Evolutionary conservation across 2,888 invertebrate species (phyloP).

Genomic region (Melanotus villosus): DNA sequence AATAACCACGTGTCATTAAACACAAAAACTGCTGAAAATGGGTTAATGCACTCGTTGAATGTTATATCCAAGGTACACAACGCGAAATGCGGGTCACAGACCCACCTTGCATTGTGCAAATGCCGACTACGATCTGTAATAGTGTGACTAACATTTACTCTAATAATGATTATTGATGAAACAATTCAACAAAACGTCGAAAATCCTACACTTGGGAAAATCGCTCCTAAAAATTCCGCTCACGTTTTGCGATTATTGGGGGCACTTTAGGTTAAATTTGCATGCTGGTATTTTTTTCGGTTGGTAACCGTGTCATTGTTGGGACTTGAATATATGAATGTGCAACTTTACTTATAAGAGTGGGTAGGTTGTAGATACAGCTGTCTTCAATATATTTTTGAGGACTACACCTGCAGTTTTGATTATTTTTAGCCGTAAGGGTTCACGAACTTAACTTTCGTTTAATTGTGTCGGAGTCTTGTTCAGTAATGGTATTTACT

Average conservation of each 20-base stretch:
- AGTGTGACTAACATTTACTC: background rate
- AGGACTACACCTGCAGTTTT: background rate
- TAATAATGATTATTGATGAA: background rate
- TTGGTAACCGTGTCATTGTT: background rate
- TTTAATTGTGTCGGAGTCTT: too few relatives aligned
- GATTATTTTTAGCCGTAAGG: background rate
- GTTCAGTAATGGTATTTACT: too few relatives aligned
- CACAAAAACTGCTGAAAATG: slow-evolving; percentile 24
- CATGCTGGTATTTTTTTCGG: background rate
- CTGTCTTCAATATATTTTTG: background rate
- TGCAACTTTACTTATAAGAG: too few relatives aligned
- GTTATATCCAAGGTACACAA: slow-evolving; percentile 11
- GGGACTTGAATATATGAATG: background rate
- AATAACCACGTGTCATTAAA: background rate
- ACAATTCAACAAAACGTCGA: background rate
- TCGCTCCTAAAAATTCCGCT: background rate
- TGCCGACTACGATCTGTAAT: slow-evolving; percentile 11
- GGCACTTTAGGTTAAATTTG: background rate
- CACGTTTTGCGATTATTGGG: background rate
- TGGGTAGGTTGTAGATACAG: too few relatives aligned
- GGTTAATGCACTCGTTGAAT: slow-evolving; percentile 38
- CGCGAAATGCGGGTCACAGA: slow-evolving; percentile 38
- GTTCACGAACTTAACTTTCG: slow-evolving; percentile 11
- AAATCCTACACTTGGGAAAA: background rate
- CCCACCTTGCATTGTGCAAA: slow-evolving; percentile 41